Base-by-base conservation (phyloP, 2,888 invertebrate genomes). In the Drosophila anomelani region DNA sequence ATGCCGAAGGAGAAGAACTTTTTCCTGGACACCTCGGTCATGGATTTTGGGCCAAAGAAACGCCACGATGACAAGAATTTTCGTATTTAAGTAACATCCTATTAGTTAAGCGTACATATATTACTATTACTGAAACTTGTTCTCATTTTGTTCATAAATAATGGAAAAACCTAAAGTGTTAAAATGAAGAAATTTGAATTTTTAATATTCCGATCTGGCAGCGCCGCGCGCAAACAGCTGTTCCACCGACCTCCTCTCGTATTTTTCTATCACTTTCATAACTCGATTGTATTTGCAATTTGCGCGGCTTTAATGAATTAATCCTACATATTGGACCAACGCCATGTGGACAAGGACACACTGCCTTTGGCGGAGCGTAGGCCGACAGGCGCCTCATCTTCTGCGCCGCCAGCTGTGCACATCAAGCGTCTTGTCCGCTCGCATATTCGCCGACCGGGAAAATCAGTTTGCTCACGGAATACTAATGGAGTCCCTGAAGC, bases 401-500 rank as follows among this genome's bases (percentile, higher is more conserved):
- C 6, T 67, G 3, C 6, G 17, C 7, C 86, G 86, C 12, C 47
- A 60, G n/a, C 46, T 85, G 34, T 64, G 76, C 39, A 62, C 39
- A 2, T 41, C 81, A 0, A 57, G 62, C 2, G 34, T 44, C 4
- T 7, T 68, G 59, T 54, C 66, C 4, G 89, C 85, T 0, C 90
- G 89, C 70, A 12, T 82, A 2, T 92, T 84, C 46, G 38, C 87
- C 3, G 92, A 92, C 44, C 71, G 73, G 10, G 92, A 92, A 71
- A 92, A 92, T 77, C 75, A 81, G 26, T 90, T 80, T 75, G 92
- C 92, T 1, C 92, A 92, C 64, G 75, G 78, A 7, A 82, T 92
- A 6, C 73, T 92, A 5, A 72, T 78, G 54, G 61, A 78, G 7
- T 91, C 91, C 0, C 10, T 78, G 6, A 90, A 91, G 56, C 85